These are phyloP conservation scores for Herminia tarsipennalis DNA, from an alignment of 2,888 invertebrate species.

Conservation along the genomic window DNA sequence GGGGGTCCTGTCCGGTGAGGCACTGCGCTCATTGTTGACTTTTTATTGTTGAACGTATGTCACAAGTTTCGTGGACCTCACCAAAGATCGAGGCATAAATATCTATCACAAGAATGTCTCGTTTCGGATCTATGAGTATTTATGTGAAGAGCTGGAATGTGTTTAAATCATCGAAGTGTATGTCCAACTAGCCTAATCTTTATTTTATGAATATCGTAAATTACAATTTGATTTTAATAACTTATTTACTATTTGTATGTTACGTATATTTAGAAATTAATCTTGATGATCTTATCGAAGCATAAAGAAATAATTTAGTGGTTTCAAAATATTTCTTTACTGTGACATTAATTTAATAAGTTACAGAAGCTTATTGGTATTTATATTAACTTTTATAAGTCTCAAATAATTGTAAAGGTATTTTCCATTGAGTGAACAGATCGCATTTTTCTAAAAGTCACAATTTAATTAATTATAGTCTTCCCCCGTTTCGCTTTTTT, in stretches of 20 bases:
- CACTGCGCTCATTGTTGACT: constrained; percentile 72
- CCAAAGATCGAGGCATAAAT: constrained; percentile 69
- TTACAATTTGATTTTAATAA: constrained; percentile 81
- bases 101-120: constrained; percentile 67
- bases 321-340: constrained; percentile 52
- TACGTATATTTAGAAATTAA: constrained; percentile 63
- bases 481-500: too few species aligned
- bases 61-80: constrained; percentile 74
- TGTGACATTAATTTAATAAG: constrained; percentile 29
- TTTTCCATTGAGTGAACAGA: too few species aligned
- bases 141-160: constrained; percentile 66
- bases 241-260: constrained; percentile 72
- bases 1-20: constrained; percentile 76
- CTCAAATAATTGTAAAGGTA: too few species aligned
- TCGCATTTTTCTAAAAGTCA: too few species aligned
- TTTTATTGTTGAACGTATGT: constrained; percentile 77
- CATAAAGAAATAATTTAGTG: constrained; percentile 52
- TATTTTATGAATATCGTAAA: constrained; percentile 81
- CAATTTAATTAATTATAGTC: too few species aligned
- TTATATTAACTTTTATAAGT: too few species aligned
- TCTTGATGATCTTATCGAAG: constrained; percentile 64
- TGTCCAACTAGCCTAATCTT: constrained; percentile 71
- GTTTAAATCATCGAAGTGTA: constrained; percentile 71
- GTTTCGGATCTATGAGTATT: constrained; percentile 66
- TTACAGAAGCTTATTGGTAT: constrained; percentile 8